Percentiles rank a stretch among this genome's conserved stretches.
Evolutionary conservation across 2,113 vertebrate species (phyloP).

Genomic region (Motacilla alba): DNA sequence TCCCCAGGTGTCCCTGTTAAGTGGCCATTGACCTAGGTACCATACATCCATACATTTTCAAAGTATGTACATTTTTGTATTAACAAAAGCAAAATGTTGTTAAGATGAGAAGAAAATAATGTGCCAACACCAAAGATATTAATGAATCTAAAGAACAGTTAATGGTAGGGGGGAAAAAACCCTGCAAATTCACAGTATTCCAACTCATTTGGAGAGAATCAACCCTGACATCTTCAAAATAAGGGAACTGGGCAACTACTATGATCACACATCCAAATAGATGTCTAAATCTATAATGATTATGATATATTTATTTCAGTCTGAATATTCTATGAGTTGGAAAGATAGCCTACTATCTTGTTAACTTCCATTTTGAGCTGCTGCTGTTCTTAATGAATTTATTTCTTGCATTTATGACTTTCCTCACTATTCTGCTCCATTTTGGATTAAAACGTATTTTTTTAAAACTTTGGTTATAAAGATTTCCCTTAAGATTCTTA

Average conservation of each 20-base stretch:
- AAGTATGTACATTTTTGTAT: not conserved
- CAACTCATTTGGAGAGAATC: not conserved
- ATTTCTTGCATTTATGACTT: not conserved
- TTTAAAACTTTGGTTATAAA: not conserved
- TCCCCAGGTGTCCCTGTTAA: not conserved
- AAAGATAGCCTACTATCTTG: not conserved
- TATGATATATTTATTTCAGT: not conserved
- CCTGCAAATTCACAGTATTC: not conserved
- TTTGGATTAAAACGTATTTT: not conserved
- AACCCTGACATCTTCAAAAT: not conserved
- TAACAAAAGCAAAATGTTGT: not conserved
- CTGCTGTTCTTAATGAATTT: not conserved
- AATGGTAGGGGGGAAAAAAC: fast-evolving
- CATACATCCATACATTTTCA: not conserved
- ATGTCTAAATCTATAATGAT: not conserved
- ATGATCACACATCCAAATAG: not conserved
- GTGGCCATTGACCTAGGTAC: not conserved
- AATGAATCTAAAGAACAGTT: not conserved
- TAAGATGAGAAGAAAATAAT: not conserved
- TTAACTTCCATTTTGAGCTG: not conserved
- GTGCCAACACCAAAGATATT: not conserved
- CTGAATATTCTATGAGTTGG: not conserved
- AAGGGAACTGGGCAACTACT: not conserved
- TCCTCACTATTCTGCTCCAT: not conserved
- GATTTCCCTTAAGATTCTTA: not conserved